phyloP scores from a whole-genome alignment of 1,140 invertebrate genomes.

The Bradynema listronoti region DNA sequence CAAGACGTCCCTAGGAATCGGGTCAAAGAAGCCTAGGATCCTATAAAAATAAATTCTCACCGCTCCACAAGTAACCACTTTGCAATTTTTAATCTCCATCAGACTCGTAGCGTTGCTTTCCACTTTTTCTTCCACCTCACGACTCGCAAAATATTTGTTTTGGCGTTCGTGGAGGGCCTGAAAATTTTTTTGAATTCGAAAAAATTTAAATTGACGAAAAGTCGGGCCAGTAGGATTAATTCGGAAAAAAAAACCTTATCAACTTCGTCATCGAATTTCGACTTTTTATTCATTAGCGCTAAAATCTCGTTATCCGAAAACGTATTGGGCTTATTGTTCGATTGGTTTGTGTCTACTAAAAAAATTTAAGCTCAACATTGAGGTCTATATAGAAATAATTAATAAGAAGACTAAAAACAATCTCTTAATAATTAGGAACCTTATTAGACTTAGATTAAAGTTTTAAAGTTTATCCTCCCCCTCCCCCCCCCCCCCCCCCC shows the following conservation, averaged over 20 bases:
- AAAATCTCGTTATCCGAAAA: conserved; percentile 31
- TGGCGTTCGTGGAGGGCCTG: conserved; percentile 23
- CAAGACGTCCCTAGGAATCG: not conserved
- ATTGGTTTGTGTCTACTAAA: not conserved
- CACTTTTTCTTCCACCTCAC: conserved; percentile 39
- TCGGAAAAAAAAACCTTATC: conserved; percentile 15
- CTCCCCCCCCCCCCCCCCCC: too few relatives aligned
- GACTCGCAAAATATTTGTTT: conserved; percentile 27
- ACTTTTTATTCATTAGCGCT: conserved; percentile 31
- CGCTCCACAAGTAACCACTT: conserved; percentile 34
- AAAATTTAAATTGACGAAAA: not conserved
- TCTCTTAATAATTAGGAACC: too few relatives aligned
- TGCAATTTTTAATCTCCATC: conserved; percentile 44
- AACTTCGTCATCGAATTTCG: conserved; percentile 27
- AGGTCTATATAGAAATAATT: too few relatives aligned
- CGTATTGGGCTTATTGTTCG: too few relatives aligned
- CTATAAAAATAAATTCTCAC: conserved; percentile 15
- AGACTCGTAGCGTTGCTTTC: conserved; percentile 27
- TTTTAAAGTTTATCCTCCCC: too few relatives aligned
- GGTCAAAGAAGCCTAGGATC: not conserved
- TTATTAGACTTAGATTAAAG: too few relatives aligned
- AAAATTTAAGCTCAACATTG: too few relatives aligned
- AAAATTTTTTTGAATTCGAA: not conserved
- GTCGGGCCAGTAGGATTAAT: not conserved
- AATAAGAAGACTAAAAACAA: too few relatives aligned